Percentiles rank a stretch among this genome's conserved stretches.
Conservation (phyloP, 37 sponge, comb jelly and placozoan species). For the Theonella swinhoei region DNA sequence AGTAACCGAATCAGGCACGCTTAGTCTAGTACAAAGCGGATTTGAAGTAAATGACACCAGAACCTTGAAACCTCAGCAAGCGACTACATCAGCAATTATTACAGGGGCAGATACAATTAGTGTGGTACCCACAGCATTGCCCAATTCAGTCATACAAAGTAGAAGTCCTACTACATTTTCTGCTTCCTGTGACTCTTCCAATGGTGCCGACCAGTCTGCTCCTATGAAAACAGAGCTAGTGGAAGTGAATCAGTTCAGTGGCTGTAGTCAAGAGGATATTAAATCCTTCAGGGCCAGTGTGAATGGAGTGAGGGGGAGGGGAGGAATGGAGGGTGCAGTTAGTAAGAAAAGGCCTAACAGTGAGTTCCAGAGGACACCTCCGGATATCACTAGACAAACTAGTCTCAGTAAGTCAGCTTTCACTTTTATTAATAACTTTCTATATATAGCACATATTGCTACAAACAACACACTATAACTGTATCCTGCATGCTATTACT, state of each 20-base stretch:
- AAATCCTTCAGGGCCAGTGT: too few relatives aligned
- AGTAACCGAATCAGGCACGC: neutral
- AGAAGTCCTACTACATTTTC: too few relatives aligned
- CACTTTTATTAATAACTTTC: neutral
- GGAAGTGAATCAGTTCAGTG: too few relatives aligned
- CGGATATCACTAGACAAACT: neutral
- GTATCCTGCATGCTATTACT: neutral
- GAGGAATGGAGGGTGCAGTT: neutral
- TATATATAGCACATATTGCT: neutral
- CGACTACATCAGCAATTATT: neutral
- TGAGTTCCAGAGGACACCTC: too few relatives aligned
- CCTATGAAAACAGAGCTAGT: too few relatives aligned
- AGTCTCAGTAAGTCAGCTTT: neutral
- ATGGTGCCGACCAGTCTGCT: too few relatives aligned
- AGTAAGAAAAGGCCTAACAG: too few relatives aligned
- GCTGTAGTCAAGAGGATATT: too few relatives aligned
- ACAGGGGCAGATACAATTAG: too few relatives aligned
- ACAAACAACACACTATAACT: neutral
- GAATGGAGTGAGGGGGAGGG: neutral
- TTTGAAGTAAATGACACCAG: neutral
- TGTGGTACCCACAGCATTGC: too few relatives aligned
- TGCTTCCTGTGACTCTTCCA: too few relatives aligned
- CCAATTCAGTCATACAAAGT: too few relatives aligned
- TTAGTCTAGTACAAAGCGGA: neutral
- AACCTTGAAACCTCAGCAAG: neutral